phyloP scores from a whole-genome alignment of 2,113 vertebrate species.

The Gopherus evgoodei region DNA sequence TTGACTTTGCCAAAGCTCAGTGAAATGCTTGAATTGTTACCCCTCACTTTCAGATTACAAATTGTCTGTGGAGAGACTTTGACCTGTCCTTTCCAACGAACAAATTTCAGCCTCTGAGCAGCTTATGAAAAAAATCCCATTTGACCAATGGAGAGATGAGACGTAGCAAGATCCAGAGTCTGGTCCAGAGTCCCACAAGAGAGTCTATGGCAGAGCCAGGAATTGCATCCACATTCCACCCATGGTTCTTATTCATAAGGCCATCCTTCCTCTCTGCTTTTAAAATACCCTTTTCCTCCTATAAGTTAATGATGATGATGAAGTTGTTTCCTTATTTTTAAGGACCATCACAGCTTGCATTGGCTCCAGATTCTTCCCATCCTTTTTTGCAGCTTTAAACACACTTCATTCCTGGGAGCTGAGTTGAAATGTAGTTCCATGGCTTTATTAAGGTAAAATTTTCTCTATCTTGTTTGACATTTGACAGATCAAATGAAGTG shows the following conservation, averaged over 20 bases:
- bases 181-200: too few species aligned
- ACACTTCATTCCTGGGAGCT: background rate
- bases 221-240: background rate
- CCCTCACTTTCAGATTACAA: too few species aligned
- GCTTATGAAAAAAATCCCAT: background rate
- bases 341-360: background rate
- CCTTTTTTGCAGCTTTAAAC: background rate
- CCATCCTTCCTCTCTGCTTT: background rate
- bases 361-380: background rate
- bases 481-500: slow-evolving; percentile 1
- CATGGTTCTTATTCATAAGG: background rate
- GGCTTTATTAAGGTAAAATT: background rate
- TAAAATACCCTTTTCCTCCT: background rate
- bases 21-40: background rate
- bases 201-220: background rate
- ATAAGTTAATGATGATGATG: background rate
- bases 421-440: accelerated
- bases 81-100: background rate
- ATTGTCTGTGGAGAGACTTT: background rate
- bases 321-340: background rate
- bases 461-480: background rate
- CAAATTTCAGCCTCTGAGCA: background rate
- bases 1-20: background rate
- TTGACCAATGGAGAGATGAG: too few species aligned
- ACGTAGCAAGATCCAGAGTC: background rate